phyloP scores from a whole-genome alignment of 2,797 vertebrate genomes.

The Neoniphon sammara region DNA sequence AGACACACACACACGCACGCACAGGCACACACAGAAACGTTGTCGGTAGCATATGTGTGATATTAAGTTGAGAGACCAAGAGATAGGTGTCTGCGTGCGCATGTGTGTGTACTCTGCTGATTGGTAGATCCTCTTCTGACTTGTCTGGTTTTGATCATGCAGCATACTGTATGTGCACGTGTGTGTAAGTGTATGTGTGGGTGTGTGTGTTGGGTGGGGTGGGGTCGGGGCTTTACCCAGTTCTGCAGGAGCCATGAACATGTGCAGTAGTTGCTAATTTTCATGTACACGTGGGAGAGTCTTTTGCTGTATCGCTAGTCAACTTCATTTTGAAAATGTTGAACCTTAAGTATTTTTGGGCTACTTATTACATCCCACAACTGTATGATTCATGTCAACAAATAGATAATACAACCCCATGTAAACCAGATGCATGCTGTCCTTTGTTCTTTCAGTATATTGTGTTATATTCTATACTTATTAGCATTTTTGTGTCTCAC shows the following conservation, averaged over 20 bases:
- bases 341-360: not conserved
- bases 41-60: not conserved
- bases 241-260: not conserved
- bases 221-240: no score
- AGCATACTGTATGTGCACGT: not conserved
- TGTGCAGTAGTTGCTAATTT: not conserved
- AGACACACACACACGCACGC: conserved; percentile 8
- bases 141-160: not conserved
- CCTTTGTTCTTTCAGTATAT: not conserved
- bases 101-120: not conserved
- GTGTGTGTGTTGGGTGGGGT: no score
- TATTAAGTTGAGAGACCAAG: not conserved
- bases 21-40: not conserved
- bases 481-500: not conserved
- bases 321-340: not conserved
- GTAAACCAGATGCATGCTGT: not conserved
- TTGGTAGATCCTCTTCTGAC: not conserved
- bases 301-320: not conserved
- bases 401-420: not conserved
- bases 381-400: not conserved
- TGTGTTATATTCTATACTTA: not conserved
- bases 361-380: not conserved
- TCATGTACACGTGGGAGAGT: not conserved
- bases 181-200: not conserved
- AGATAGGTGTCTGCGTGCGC: not conserved